These are phyloP conservation scores for Melieria omissa DNA, from an alignment of 2,888 invertebrate genomes.

Conservation along the genomic window DNA sequence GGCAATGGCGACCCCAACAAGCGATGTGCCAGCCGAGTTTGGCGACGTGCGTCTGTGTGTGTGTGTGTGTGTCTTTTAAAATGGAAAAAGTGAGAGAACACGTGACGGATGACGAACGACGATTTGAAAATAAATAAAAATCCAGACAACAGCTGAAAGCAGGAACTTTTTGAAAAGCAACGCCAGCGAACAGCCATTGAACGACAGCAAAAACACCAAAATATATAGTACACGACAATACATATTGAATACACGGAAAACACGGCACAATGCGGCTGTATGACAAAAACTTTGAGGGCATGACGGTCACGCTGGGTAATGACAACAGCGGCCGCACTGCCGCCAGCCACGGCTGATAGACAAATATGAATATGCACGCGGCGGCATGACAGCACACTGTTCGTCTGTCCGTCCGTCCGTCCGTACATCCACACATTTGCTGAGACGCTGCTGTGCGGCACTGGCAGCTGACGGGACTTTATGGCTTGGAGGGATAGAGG, in stretches of 20 bases:
- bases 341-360: not conserved
- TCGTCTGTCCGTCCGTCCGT: not conserved
- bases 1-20: not conserved
- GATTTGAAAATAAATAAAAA: constrained; percentile 20
- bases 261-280: not conserved
- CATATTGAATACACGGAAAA: constrained; percentile 1
- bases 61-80: too few relatives aligned
- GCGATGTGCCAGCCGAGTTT: constrained; percentile 24
- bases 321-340: not conserved
- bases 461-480: too few relatives aligned
- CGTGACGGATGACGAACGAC: constrained; percentile 33
- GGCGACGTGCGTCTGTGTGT: not conserved
- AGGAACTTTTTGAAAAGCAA: constrained; percentile 13
- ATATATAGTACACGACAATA: constrained; percentile 20
- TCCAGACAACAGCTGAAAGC: constrained; percentile 22
- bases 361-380: not conserved
- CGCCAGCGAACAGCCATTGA: constrained; percentile 1
- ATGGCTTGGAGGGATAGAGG: too few relatives aligned
- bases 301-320: constrained; percentile 59
- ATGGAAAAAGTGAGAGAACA: constrained; percentile 37
- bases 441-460: too few relatives aligned
- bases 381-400: not conserved
- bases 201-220: constrained; percentile 25
- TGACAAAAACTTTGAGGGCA: constrained; percentile 51
- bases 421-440: too few relatives aligned